Evolutionary conservation across 2,113 vertebrate genomes (phyloP).

Genomic region (Tringa solitaria): DNA sequence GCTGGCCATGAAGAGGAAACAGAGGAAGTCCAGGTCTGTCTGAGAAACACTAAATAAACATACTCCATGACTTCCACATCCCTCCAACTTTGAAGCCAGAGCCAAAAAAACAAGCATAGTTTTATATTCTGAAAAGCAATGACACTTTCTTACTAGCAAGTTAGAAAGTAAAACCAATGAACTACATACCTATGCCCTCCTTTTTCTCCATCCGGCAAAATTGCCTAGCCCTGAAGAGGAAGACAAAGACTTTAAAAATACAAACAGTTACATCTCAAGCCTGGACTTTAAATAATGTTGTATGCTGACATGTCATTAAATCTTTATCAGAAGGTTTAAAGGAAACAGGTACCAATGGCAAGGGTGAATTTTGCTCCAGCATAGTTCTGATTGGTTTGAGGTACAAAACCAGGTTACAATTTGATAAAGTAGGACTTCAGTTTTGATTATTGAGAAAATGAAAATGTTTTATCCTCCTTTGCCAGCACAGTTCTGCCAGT

Average conservation of each 20-base stretch:
- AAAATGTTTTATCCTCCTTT: conserved; percentile 77
- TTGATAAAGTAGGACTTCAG: conserved; percentile 83
- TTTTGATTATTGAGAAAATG: conserved; percentile 81
- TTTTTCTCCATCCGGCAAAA: not conserved
- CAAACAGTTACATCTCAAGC: conserved; percentile 72
- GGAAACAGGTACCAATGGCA: conserved; percentile 88
- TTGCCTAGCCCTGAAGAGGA: not conserved
- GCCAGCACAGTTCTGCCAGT: not conserved
- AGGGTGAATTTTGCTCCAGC: conserved; percentile 97
- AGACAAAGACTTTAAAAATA: not conserved
- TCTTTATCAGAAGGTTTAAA: conserved; percentile 89
- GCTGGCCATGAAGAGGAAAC: not conserved
- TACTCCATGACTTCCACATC: not conserved
- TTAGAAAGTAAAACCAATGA: not conserved
- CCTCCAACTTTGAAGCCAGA: not conserved
- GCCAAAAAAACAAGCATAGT: not conserved
- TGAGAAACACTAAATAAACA: not conserved
- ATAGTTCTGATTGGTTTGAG: conserved; percentile 86
- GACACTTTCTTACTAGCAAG: not conserved
- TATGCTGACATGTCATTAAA: conserved; percentile 95
- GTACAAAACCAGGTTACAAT: conserved; percentile 80
- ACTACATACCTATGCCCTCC: not conserved
- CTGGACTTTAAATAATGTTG: conserved; percentile 95
- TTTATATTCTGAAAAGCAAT: not conserved
- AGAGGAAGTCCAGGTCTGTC: not conserved